Evolutionary conservation across 2,113 vertebrate genomes (phyloP).

Genomic region (Barbus barbus): DNA sequence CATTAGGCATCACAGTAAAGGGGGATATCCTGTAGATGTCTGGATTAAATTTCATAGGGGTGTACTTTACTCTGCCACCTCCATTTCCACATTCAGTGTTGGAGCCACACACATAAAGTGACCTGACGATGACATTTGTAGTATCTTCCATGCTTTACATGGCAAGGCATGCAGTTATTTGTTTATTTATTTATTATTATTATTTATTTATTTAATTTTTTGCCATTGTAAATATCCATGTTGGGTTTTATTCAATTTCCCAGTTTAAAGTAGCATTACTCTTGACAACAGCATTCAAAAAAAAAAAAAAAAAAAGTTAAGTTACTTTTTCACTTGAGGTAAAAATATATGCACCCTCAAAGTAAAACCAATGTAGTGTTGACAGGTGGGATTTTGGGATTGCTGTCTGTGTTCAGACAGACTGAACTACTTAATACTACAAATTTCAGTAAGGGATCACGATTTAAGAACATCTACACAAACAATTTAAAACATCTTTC

Average conservation of each 20-base stretch:
- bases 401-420: background rate
- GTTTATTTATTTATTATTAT: no score
- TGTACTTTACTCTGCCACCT: conserved; percentile 49
- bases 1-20: conserved; percentile 57
- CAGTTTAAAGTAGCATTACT: background rate
- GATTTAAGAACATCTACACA: background rate
- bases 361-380: background rate
- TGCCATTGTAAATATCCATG: background rate
- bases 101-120: conserved; percentile 54
- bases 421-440: background rate
- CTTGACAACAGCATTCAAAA: no score
- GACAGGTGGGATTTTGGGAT: conserved; percentile 7
- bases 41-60: conserved; percentile 62
- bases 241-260: background rate
- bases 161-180: background rate
- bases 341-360: background rate
- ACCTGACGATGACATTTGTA: conserved; percentile 45
- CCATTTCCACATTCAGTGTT: conserved; percentile 44
- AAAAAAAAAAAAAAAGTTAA: background rate
- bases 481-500: background rate
- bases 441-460: background rate
- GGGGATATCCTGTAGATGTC: conserved; percentile 59
- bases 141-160: background rate
- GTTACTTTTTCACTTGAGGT: background rate
- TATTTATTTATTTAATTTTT: background rate